A percentile compares a stretch with the other conserved stretches of the same genome.
These are phyloP conservation scores for Phaethornis superciliosus DNA, from an alignment of 2,113 vertebrate species.

Conservation along the genomic window DNA sequence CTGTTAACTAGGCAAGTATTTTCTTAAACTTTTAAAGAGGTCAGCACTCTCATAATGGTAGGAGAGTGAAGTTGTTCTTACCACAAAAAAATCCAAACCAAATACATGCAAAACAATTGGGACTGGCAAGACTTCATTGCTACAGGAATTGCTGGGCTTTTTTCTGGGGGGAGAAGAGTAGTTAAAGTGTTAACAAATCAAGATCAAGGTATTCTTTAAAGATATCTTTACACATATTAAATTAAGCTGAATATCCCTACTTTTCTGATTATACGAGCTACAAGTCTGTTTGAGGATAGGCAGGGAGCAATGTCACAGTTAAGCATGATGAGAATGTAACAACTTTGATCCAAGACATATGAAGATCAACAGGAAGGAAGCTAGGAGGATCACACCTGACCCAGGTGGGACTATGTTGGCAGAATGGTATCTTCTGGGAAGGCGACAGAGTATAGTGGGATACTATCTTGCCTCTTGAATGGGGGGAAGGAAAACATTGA, in stretches of 20 bases:
- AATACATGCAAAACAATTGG: background rate
- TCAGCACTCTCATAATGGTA: background rate
- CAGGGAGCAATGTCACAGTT: background rate
- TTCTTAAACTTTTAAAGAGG: background rate
- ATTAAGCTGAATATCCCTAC: background rate
- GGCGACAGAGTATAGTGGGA: background rate
- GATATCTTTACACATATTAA: background rate
- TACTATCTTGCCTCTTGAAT: background rate
- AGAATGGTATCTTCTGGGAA: background rate
- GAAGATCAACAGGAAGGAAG: background rate
- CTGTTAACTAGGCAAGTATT: background rate
- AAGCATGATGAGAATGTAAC: background rate
- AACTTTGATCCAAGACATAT: rapidly evolving
- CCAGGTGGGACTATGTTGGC: background rate
- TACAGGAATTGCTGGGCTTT: background rate
- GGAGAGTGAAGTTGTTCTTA: background rate
- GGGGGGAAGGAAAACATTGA: background rate
- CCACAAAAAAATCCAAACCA: background rate
- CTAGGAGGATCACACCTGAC: background rate
- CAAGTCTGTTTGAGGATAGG: background rate
- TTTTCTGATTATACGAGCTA: background rate
- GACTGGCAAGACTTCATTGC: background rate
- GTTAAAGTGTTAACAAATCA: background rate
- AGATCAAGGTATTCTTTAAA: background rate
- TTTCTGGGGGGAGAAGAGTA: background rate